These are phyloP conservation scores for Yoshiicerus persimilis DNA, from an alignment of 1,140 invertebrate species.

Conservation along the genomic window DNA sequence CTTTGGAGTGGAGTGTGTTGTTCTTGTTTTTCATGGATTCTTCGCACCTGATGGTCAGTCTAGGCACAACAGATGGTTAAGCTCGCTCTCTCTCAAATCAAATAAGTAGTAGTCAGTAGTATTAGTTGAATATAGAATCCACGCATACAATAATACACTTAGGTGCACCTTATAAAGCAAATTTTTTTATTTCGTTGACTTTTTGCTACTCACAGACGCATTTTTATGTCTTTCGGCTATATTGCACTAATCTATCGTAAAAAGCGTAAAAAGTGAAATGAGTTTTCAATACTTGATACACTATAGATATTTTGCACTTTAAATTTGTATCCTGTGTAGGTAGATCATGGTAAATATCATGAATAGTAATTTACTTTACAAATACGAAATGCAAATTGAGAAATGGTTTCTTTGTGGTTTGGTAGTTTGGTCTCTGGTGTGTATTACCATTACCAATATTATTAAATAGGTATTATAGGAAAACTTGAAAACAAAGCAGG, in stretches of 20 bases:
- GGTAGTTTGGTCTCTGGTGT: too few species aligned
- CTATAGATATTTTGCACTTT: neutral
- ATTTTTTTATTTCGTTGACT: neutral
- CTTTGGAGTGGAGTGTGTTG: neutral
- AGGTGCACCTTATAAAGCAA: neutral
- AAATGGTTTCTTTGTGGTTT: neutral
- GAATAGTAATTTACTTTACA: neutral
- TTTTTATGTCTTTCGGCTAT: neutral
- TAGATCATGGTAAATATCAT: neutral
- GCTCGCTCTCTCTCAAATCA: neutral
- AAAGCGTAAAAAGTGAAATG: neutral
- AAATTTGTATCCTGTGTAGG: neutral
- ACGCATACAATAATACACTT: neutral
- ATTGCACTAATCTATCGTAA: neutral
- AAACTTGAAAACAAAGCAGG: neutral
- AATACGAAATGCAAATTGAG: neutral
- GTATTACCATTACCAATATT: too few species aligned
- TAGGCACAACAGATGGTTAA: neutral
- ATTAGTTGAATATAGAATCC: too few species aligned
- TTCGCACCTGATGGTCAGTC: neutral
- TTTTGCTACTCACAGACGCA: neutral
- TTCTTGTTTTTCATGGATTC: conserved; percentile 5
- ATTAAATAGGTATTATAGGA: neutral
- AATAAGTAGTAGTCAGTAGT: neutral
- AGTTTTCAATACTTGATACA: neutral